A percentile compares a stretch with the other conserved stretches of the same genome.
Conservation (phyloP, 2,797 vertebrate species). For the Semotilus atromaculatus region DNA sequence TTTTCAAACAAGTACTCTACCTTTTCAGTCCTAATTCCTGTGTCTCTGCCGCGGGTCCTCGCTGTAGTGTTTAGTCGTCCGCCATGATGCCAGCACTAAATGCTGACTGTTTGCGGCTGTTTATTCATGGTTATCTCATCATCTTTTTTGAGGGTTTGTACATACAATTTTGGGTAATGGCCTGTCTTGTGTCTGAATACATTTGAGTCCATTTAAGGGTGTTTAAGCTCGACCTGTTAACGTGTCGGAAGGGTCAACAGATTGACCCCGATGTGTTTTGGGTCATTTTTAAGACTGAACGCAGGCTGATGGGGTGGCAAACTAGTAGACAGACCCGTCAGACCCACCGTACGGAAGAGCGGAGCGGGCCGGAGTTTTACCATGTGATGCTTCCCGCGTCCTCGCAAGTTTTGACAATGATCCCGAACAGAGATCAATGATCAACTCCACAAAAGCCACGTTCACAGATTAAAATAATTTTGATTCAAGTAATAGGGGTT, state of each 20-base stretch:
- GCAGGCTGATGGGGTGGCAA: constrained; percentile 67
- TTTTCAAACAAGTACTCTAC: constrained; percentile 6
- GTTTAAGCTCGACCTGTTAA: neutral
- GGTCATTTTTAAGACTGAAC: constrained; percentile 62
- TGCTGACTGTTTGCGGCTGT: constrained; percentile 5
- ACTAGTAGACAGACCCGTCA: constrained; percentile 45
- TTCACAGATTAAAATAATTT: neutral
- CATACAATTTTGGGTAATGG: neutral
- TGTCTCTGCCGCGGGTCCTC: constrained; percentile 12
- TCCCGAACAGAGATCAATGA: neutral
- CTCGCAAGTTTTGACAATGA: neutral
- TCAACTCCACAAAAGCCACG: neutral
- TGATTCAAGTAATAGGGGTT: neutral
- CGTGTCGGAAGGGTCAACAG: neutral
- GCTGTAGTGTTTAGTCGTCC: constrained; percentile 31
- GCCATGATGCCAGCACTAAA: constrained; percentile 33
- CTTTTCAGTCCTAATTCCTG: constrained; percentile 2
- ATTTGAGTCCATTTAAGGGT: neutral
- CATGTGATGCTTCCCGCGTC: neutral
- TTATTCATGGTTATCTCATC: constrained; percentile 37
- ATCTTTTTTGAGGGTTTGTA: neutral
- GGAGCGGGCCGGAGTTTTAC: constrained; percentile 59
- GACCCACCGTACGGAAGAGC: constrained; percentile 64
- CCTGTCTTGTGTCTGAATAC: neutral
- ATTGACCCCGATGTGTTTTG: constrained; percentile 48